Evolutionary conservation across 2,113 vertebrate genomes (phyloP), one percentile per base, ranked within the genome.

Genomic region (Pogonocichla stellata): DNA sequence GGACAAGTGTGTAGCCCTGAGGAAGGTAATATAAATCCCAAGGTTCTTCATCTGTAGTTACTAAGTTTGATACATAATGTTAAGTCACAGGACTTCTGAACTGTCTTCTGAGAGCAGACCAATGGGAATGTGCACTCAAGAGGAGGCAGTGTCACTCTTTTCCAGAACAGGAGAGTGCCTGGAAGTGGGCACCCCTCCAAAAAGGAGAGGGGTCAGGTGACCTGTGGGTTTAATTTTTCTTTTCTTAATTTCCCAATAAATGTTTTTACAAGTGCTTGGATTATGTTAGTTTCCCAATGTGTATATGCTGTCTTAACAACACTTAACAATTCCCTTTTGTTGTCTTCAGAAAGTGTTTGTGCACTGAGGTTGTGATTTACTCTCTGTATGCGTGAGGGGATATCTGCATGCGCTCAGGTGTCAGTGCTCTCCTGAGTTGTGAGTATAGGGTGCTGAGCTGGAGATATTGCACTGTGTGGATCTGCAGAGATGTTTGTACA

Each of bases 121-220:
- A 38, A 38, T n/a, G 25, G 29, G 42, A 70, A 24, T 0, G 0
- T 50, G 47, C 1, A 1, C 29, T 81, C 42, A 15, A 24, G 45
- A 65, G 42, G 36, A 42, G 33, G 20, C 15, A 14, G 24, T 19
- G n/a, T 73, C 47, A 19, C 18, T 31, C 48, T 33, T 28, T 28
- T 42, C 53, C 14, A 29, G 34, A 92, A 51, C 3, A 1, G 9
- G 12, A 8, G 16, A 34, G 24, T 51, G 69, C 10, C 48, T 86
- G 45, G 40, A 61, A 57, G 17, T 31, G 38, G 12, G 45, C 26
- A 40, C 16, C 8, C 20, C 71, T 80, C 72, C 24, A 43, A n/a
- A 73, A 82, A 51, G 18, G 17, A 50, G 15, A 31, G 16, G 38
- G 9, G 5, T 71, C n/a, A 36, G 23, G 19, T 77, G 43, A 66